Percentiles rank a stretch among this genome's conserved stretches.
Evolutionary conservation across 2,797 vertebrate genomes (phyloP).

Genomic region (Jordanella pulchra): DNA sequence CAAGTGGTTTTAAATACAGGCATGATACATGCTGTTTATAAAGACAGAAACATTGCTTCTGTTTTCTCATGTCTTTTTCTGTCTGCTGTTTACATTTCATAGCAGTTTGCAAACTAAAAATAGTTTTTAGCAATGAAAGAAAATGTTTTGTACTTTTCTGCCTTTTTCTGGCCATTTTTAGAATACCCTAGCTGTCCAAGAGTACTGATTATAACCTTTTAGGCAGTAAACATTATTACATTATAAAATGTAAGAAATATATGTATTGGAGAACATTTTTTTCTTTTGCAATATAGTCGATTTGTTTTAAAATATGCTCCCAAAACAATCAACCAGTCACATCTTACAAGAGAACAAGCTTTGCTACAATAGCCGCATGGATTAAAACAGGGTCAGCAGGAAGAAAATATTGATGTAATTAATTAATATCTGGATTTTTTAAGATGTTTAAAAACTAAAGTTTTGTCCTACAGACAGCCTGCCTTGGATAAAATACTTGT

Average conservation of each 20-base stretch:
- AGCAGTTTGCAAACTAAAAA: not conserved
- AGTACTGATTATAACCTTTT: not conserved
- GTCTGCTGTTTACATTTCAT: not conserved
- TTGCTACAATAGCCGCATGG: not conserved
- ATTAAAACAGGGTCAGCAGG: not conserved
- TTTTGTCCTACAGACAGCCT: not conserved
- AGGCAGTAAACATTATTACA: too few relatives aligned
- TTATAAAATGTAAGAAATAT: too few relatives aligned
- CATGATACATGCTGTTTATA: too few relatives aligned
- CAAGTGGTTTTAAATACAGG: too few relatives aligned
- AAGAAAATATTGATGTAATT: not conserved
- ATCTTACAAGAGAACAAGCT: not conserved
- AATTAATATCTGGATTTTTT: not conserved
- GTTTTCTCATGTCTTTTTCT: not conserved
- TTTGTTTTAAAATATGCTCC: not conserved
- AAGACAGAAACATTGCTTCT: not conserved
- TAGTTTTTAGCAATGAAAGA: too few relatives aligned
- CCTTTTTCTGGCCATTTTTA: too few relatives aligned
- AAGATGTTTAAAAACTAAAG: not conserved
- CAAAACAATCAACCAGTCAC: not conserved
- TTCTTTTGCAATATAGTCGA: not conserved
- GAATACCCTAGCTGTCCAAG: too few relatives aligned
- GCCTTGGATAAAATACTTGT: too few relatives aligned
- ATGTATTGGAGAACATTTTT: not conserved
- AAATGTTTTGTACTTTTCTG: too few relatives aligned